Conservation (phyloP, 2,888 invertebrate species). For the Oxycera nigricornis region DNA sequence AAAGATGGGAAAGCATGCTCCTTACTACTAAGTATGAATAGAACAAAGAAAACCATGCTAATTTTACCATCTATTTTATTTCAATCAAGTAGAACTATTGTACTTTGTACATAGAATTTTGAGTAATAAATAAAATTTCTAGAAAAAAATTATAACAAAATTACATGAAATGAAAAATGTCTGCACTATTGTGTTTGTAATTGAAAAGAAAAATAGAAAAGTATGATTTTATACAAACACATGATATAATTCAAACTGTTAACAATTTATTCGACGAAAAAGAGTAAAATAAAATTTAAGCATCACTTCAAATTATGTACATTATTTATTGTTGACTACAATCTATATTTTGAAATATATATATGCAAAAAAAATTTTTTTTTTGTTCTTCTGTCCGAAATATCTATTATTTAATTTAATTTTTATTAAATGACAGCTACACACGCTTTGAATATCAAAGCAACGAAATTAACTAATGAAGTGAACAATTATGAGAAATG, state of each 20-base stretch:
- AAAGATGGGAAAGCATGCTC: too few relatives aligned
- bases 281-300: not conserved
- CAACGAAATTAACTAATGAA: slow-evolving; percentile 43
- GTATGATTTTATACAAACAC: too few relatives aligned
- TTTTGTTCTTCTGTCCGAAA: not conserved
- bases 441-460: slow-evolving; percentile 51
- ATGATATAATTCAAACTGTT: not conserved
- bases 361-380: not conserved
- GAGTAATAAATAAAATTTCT: slow-evolving; percentile 16
- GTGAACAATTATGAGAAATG: too few relatives aligned
- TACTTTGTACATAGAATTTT: slow-evolving; percentile 17
- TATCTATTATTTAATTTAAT: too few relatives aligned
- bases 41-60: not conserved
- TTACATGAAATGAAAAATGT: not conserved
- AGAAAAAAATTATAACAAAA: not conserved
- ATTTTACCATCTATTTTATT: not conserved
- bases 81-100: not conserved
- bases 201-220: not conserved
- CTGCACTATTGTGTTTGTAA: not conserved
- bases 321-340: not conserved
- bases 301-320: not conserved
- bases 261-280: not conserved
- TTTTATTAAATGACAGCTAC: not conserved
- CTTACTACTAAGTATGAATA: too few relatives aligned
- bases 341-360: not conserved